phyloP scores from a whole-genome alignment of 2,797 vertebrate genomes.

The Tachyglossus aculeatus region DNA sequence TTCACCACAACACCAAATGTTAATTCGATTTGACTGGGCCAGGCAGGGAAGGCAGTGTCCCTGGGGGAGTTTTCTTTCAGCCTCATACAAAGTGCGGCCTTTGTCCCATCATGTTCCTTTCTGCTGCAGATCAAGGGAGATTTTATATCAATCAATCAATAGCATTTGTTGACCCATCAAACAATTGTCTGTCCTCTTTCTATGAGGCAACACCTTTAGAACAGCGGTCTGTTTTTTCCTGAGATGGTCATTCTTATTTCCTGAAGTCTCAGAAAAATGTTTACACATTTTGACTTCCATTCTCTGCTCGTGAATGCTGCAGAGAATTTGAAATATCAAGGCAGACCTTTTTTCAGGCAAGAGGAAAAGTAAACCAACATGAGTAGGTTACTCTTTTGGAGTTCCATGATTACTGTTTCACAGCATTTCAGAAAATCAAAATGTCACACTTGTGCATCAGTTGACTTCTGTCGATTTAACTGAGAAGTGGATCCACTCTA shows the following conservation, averaged over 20 bases:
- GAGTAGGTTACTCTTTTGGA: background rate
- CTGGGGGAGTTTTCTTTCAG: conserved; percentile 28
- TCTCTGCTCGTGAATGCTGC: background rate
- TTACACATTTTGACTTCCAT: conserved; percentile 11
- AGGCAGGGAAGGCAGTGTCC: conserved; percentile 29
- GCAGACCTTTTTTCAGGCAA: background rate
- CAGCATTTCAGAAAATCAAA: background rate
- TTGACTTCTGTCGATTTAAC: background rate
- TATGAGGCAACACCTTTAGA: conserved; percentile 4
- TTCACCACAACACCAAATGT: conserved; percentile 47
- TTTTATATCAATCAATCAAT: conserved; percentile 38
- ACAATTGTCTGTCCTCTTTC: conserved; percentile 1
- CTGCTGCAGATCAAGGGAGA: conserved; percentile 45
- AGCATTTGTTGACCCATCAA: too few species aligned
- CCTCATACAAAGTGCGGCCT: background rate
- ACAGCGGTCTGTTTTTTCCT: conserved; percentile 8
- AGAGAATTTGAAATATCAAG: conserved; percentile 2
- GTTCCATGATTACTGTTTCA: background rate
- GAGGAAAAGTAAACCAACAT: background rate
- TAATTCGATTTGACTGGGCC: conserved; percentile 63
- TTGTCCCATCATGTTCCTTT: conserved; percentile 20
- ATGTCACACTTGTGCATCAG: background rate
- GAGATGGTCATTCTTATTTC: conserved; percentile 30
- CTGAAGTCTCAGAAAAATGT: conserved; percentile 19
- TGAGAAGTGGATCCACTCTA: too few species aligned